Evolutionary conservation across 2,888 invertebrate genomes (phyloP).

Genomic region (Ichneumon xanthorius): DNA sequence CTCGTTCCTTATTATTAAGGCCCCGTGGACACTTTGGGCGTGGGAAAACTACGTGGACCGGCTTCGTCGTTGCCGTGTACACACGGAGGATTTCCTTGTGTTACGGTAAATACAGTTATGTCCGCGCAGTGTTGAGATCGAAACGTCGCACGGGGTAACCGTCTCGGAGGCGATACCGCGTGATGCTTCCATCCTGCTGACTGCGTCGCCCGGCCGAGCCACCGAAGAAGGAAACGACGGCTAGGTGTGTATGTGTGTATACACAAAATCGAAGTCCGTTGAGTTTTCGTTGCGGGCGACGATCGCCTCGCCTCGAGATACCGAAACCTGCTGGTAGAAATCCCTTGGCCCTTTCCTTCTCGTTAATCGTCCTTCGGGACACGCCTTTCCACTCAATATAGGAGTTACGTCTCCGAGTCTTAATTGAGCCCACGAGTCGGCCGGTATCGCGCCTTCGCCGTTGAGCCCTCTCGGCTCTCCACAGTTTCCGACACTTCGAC

Average conservation of each 20-base stretch:
- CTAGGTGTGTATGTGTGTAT: not conserved
- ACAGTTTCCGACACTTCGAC: slow-evolving; percentile 23
- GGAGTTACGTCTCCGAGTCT: slow-evolving; percentile 57
- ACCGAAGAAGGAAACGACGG: slow-evolving; percentile 25
- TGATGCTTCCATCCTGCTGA: slow-evolving; percentile 17
- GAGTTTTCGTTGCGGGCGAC: not conserved
- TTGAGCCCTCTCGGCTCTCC: not conserved
- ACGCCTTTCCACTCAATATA: slow-evolving; percentile 69
- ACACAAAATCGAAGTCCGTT: not conserved
- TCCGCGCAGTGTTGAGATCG: not conserved
- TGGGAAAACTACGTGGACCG: slow-evolving; percentile 73
- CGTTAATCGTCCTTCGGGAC: slow-evolving; percentile 67
- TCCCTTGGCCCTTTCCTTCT: slow-evolving; percentile 36
- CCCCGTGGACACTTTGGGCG: slow-evolving; percentile 70
- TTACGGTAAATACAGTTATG: slow-evolving; percentile 1
- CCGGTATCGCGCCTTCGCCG: slow-evolving; percentile 21
- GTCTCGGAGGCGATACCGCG: slow-evolving; percentile 34
- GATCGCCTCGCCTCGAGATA: not conserved
- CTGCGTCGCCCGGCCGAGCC: slow-evolving; percentile 4
- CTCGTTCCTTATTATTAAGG: slow-evolving; percentile 75
- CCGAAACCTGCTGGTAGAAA: slow-evolving; percentile 13
- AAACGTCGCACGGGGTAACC: slow-evolving; percentile 29
- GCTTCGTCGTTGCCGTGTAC: slow-evolving; percentile 21
- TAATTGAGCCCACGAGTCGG: slow-evolving; percentile 64
- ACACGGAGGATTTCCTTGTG: slow-evolving; percentile 1